Evolutionary conservation across 2,888 invertebrate species (phyloP).

Genomic region (Standfussiana lucernea): DNA sequence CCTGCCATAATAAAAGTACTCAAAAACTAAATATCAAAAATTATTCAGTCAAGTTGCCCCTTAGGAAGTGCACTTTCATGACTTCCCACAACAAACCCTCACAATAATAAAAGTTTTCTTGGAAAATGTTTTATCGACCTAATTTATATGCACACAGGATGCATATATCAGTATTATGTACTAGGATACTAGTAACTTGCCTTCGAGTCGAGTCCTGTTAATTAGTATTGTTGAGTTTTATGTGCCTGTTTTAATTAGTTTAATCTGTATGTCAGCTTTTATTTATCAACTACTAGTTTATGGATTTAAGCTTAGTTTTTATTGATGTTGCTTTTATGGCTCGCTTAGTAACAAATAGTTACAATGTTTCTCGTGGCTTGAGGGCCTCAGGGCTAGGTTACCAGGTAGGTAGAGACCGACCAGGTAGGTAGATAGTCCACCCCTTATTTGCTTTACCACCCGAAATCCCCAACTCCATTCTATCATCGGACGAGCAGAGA

Average conservation of each 20-base stretch:
- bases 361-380: slow-evolving; percentile 2
- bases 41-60: neutral
- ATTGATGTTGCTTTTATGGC: neutral
- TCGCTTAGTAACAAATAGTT: neutral
- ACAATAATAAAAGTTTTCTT: slow-evolving; percentile 11
- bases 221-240: slow-evolving; percentile 11
- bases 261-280: neutral
- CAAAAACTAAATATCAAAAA: too few species aligned
- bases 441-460: neutral
- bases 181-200: neutral
- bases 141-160: slow-evolving; percentile 11
- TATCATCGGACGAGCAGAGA: too few species aligned
- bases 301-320: neutral
- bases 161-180: slow-evolving; percentile 2
- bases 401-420: neutral
- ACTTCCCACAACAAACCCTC: neutral
- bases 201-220: neutral
- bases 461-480: too few species aligned
- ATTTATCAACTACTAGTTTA: neutral
- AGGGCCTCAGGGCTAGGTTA: neutral
- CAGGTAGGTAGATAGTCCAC: neutral
- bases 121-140: slow-evolving; percentile 32
- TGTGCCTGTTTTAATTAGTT: slow-evolving; percentile 5
- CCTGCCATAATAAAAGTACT: too few species aligned
- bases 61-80: neutral